Conservation (phyloP, 1,140 invertebrate genomes). For the Triops longicaudatus region DNA sequence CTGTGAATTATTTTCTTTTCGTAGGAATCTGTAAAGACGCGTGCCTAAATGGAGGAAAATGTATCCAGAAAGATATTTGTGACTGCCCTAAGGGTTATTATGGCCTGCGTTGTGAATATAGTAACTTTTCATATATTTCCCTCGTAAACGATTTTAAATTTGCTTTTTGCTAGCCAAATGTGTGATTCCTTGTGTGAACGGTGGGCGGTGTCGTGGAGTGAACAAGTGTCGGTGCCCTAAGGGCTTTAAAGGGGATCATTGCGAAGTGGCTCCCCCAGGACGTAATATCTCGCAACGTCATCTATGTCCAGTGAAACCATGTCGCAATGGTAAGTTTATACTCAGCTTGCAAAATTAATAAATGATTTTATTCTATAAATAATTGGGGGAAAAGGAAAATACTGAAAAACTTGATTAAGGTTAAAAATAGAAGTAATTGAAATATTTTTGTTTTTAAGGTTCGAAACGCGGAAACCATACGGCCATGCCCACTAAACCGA, state of each 20-base stretch:
- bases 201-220: constrained; percentile 70
- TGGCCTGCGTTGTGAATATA: constrained; percentile 78
- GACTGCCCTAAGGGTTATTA: constrained; percentile 82
- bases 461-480: background rate
- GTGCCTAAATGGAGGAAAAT: constrained; percentile 89
- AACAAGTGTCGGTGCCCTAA: constrained; percentile 73
- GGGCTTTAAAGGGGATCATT: constrained; percentile 72
- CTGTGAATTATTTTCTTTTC: constrained; percentile 35
- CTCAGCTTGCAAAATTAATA: too few relatives aligned
- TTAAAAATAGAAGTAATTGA: background rate
- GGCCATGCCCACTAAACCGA: background rate
- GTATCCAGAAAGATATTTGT: constrained; percentile 84
- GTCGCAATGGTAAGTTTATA: constrained; percentile 50
- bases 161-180: constrained; percentile 59
- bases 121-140: constrained; percentile 47
- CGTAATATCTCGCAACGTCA: constrained; percentile 50
- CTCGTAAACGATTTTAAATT: constrained; percentile 18
- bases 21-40: constrained; percentile 80
- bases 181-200: constrained; percentile 76
- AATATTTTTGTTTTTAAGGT: background rate
- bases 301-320: constrained; percentile 53
- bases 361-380: too few relatives aligned
- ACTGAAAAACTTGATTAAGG: too few relatives aligned
- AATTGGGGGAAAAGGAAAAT: too few relatives aligned
- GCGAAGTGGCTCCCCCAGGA: constrained; percentile 54